Conservation (phyloP, 2,113 vertebrate genomes). For the Percina caprodes region DNA sequence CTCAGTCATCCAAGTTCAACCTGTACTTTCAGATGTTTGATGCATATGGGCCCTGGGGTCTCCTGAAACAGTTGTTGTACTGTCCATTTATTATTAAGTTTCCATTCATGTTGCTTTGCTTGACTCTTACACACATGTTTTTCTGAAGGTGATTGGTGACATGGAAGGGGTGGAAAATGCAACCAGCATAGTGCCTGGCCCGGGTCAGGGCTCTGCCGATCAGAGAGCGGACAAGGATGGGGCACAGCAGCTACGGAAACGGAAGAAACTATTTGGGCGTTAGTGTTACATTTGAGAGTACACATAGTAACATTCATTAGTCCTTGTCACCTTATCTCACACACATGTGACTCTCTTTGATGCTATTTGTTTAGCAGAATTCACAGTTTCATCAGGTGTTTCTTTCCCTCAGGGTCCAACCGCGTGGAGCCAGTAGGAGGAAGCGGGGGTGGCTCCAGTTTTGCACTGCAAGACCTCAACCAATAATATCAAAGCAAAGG, state of each 20-base stretch:
- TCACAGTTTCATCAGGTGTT: conserved; percentile 48
- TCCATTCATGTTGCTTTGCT: not conserved
- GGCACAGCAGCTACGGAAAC: conserved; percentile 73
- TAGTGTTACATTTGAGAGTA: conserved; percentile 68
- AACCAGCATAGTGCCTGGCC: conserved; percentile 47
- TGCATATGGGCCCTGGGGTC: conserved; percentile 23
- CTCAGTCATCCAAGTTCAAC: conserved; percentile 66
- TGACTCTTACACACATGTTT: conserved; percentile 20
- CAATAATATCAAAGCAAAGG: conserved; percentile 48
- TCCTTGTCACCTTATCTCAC: not conserved
- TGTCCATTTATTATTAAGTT: conserved; percentile 30
- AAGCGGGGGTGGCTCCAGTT: conserved; percentile 73
- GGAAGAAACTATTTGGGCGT: conserved; percentile 76
- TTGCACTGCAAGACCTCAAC: conserved; percentile 64
- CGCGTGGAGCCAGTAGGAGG: conserved; percentile 80
- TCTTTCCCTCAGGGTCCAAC: conserved; percentile 74
- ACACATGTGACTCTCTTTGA: conserved; percentile 10
- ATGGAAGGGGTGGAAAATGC: conserved; percentile 61
- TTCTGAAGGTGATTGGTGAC: conserved; percentile 87
- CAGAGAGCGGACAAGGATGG: conserved; percentile 38
- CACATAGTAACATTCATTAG: not conserved
- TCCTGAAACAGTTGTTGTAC: conserved; percentile 26
- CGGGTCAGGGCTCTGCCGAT: conserved; percentile 48
- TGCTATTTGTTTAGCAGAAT: conserved; percentile 51
- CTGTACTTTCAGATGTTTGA: conserved; percentile 56